A percentile compares a stretch with the other conserved stretches of the same genome.
phyloP scores from a whole-genome alignment of 2,113 vertebrate species.

The Bungarus multicinctus region DNA sequence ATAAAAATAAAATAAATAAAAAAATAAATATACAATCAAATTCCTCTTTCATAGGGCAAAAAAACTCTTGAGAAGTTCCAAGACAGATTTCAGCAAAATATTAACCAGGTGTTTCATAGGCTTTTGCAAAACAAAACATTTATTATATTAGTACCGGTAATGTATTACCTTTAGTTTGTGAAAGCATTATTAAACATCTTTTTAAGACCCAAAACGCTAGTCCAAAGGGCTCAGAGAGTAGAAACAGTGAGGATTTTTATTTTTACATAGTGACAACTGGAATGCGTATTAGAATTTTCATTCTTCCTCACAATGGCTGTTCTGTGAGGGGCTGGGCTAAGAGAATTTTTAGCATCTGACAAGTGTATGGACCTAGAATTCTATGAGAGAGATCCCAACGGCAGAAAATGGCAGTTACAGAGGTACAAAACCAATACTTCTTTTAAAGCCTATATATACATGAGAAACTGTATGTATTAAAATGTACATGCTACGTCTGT shows the following conservation, averaged over 20 bases:
- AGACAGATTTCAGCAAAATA: not conserved
- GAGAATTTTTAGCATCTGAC: not conserved
- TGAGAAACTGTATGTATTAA: not conserved
- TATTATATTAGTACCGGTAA: not conserved
- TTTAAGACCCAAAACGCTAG: not conserved
- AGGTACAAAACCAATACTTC: not conserved
- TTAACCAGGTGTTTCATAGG: not conserved
- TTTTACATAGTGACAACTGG: not conserved
- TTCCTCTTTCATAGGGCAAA: not conserved
- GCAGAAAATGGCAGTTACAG: constrained; percentile 1
- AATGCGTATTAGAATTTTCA: not conserved
- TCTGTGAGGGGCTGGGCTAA: not conserved
- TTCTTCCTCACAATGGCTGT: not conserved
- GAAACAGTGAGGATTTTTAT: not conserved
- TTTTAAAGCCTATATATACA: not conserved
- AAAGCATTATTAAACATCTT: not conserved
- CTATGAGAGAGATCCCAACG: not conserved
- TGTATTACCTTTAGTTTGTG: not conserved
- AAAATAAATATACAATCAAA: not conserved
- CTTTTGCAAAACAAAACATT: not conserved
- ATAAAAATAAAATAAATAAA: no score
- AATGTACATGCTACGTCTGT: not conserved
- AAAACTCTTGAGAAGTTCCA: not conserved
- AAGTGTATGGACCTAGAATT: not conserved
- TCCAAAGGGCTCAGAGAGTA: not conserved